A percentile compares a stretch with the other conserved stretches of the same genome.
Evolutionary conservation across 2,888 invertebrate species (phyloP).

Genomic region (Cristatella mucedo): DNA sequence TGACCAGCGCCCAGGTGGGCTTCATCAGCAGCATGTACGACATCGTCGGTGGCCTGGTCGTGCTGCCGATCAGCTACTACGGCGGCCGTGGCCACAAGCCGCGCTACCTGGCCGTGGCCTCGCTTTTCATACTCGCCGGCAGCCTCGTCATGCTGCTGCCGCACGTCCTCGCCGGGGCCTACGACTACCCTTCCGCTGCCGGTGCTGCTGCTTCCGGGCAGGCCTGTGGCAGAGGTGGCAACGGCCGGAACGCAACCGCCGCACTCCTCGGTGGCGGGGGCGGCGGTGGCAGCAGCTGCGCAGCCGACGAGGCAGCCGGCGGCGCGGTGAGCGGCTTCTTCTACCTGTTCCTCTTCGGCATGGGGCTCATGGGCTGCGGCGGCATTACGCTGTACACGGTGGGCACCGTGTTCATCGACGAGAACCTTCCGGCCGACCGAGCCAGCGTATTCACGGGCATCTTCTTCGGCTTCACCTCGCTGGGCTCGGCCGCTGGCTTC

Average conservation of each 20-base stretch:
- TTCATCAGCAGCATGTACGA: constrained; percentile 31
- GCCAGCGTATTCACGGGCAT: constrained; percentile 20
- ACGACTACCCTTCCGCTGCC: no score
- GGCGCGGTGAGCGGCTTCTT: constrained; percentile 18
- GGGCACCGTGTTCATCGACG: constrained; percentile 25
- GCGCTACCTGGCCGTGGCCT: constrained; percentile 55
- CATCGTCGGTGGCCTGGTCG: constrained; percentile 25
- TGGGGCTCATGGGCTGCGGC: constrained; percentile 26
- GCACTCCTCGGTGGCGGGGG: no score
- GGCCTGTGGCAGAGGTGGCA: no score
- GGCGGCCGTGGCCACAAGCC: constrained; percentile 42
- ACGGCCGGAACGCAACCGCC: no score
- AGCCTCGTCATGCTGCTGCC: constrained; percentile 62
- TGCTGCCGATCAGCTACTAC: constrained; percentile 23
- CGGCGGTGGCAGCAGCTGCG: no score
- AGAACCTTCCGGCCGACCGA: constrained; percentile 22
- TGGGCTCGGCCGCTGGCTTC: constrained; percentile 30
- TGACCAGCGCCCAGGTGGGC: constrained; percentile 64
- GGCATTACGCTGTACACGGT: constrained; percentile 29
- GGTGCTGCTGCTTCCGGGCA: no score
- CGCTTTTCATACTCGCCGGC: constrained; percentile 51
- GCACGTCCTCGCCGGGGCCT: constrained; percentile 57
- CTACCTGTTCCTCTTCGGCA: constrained; percentile 27
- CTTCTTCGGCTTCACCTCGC: constrained; percentile 20
- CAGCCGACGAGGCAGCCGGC: no score